Evolutionary conservation across 1,140 invertebrate genomes (phyloP).

Genomic region (Brachionus asplanchnoidis): DNA sequence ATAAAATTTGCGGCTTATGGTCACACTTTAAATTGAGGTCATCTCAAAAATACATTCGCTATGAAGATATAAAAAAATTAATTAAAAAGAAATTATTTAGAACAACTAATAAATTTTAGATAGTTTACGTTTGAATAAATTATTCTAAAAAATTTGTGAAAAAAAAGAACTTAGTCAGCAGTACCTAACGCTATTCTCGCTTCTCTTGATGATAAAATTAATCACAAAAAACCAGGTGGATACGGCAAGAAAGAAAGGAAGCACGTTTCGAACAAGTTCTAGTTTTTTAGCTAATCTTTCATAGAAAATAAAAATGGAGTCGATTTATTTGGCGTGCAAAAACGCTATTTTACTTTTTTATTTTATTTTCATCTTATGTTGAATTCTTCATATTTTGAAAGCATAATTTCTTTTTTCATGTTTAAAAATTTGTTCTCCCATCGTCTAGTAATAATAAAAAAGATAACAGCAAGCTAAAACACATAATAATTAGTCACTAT

Average conservation of each 20-base stretch:
- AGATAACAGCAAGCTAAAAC: background rate
- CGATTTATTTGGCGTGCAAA: constrained; percentile 14
- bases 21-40: background rate
- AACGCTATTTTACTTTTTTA: constrained; percentile 8
- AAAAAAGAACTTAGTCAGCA: background rate
- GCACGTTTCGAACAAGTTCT: background rate
- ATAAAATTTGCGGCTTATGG: background rate
- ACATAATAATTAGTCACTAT: background rate
- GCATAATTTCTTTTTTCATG: background rate
- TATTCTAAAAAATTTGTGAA: background rate
- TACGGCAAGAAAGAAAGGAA: background rate
- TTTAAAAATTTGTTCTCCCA: background rate
- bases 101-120: background rate
- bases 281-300: background rate
- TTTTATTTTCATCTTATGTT: background rate
- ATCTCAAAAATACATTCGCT: background rate
- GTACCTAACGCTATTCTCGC: background rate
- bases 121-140: background rate
- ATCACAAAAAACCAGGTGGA: background rate
- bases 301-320: background rate
- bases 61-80: background rate
- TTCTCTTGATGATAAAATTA: background rate
- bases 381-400: constrained; percentile 30
- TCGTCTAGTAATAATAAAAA: background rate
- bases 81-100: background rate